A percentile compares a stretch with the other conserved stretches of the same genome.
Evolutionary conservation across 1,140 invertebrate species (phyloP).

Genomic region (Sinonovacula constricta): DNA sequence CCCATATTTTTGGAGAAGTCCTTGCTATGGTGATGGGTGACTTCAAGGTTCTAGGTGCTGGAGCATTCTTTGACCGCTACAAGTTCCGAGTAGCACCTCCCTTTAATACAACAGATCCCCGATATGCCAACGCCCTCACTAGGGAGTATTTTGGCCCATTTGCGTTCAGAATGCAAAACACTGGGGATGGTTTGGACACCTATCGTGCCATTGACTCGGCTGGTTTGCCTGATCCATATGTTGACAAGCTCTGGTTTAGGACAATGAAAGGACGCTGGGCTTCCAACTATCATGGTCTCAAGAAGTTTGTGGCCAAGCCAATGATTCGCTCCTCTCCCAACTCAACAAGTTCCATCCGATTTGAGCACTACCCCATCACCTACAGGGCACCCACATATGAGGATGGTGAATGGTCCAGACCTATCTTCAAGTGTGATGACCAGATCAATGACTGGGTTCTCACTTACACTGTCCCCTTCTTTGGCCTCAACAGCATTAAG

Average conservation of each 20-base stretch:
- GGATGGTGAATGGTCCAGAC: conserved; percentile 94
- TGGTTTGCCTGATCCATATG: conserved; percentile 84
- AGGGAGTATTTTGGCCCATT: conserved; percentile 90
- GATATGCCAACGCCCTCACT: conserved; percentile 68
- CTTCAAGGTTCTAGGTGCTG: conserved; percentile 90
- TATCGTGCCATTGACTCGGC: conserved; percentile 75
- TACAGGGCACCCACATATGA: conserved; percentile 82
- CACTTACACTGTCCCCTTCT: conserved; percentile 97
- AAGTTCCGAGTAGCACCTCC: conserved; percentile 86
- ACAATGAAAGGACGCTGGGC: conserved; percentile 93
- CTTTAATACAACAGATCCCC: conserved; percentile 86
- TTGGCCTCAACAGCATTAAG: conserved; percentile 96
- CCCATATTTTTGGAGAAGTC: conserved; percentile 82
- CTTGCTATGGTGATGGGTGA: conserved; percentile 94
- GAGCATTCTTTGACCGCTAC: conserved; percentile 96
- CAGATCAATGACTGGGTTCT: conserved; percentile 94
- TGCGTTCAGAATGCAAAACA: conserved; percentile 87
- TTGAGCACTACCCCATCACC: conserved; percentile 88
- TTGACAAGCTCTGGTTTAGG: conserved; percentile 91
- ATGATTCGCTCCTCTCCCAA: conserved; percentile 91
- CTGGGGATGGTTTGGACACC: conserved; percentile 86
- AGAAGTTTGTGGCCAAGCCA: conserved; percentile 95
- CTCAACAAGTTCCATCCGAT: conserved; percentile 72
- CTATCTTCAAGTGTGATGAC: conserved; percentile 96
- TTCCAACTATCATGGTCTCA: conserved; percentile 93